Evolutionary conservation across 2,113 vertebrate species (phyloP), one percentile per base, ranked within the genome.

Genomic region (Phyllostomus hastatus): DNA sequence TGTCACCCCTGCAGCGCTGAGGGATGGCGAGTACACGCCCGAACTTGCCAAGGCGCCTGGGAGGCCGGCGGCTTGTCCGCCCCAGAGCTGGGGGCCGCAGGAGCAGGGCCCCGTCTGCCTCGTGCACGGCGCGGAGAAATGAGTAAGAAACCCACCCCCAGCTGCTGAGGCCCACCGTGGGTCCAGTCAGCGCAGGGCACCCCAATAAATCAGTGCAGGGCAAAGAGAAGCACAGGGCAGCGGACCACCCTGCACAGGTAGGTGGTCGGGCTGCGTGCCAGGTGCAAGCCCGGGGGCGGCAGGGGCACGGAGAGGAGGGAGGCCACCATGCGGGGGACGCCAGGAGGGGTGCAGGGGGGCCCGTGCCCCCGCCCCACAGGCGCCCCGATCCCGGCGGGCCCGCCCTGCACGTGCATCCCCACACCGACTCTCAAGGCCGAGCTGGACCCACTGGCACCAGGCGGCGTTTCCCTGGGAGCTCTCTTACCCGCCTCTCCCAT

Each of bases 11-110:
- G 72, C 35, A 0, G 16, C 12, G 3, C 35, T 0, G 1, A 41
- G 52, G 38, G 33, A 12, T 0, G 0, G 72, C 0, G 22, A 16
- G 7, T 0, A 0, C 0, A 11, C 0, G 5, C 69, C 52, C 26
- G 26, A 12, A 9, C 33, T 50, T 20, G 6, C 70, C 3, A 1
- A 22, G 80, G 67, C 91, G 78, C 41, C 84, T 8, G 2, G 0
- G 2, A 24, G 35, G 78, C 24, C 0, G 26, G 5, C 10, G 26
- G 2, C 20, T 5, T 0, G 9, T 22, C 4, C 16, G 35, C 46
- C 57, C 35, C 14, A 24, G 22, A 20, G 69, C 43, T 0, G 31
- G 43, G 2, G 1, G 33, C 4, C 7, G 84, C 12, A 33, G 35
- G 5, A 1, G 17, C 46, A 12, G 80, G 9, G 31, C 69, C 24